These are phyloP conservation scores for Sinosuthora webbiana DNA, from an alignment of 2,113 vertebrate genomes.

Conservation along the genomic window DNA sequence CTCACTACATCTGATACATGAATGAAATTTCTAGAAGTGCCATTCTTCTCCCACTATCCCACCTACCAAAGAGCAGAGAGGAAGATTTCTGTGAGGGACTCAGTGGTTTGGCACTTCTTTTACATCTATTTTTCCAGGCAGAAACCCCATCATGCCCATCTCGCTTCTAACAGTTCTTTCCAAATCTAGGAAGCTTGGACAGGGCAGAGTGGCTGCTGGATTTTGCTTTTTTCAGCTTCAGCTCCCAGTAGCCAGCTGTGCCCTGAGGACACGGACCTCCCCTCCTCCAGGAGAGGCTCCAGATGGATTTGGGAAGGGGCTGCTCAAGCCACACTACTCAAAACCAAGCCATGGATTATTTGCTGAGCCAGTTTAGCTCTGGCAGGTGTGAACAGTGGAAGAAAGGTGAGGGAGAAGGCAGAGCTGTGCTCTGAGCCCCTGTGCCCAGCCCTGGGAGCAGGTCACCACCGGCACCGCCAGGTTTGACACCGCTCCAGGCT, in stretches of 20 bases:
- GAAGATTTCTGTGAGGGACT: neutral
- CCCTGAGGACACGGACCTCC: fast-evolving
- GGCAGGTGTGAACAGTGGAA: neutral
- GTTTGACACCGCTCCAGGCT: neutral
- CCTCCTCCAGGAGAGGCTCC: neutral
- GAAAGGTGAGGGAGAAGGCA: neutral
- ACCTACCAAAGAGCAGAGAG: neutral
- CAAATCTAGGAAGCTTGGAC: neutral
- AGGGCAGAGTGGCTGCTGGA: neutral
- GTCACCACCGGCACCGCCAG: neutral
- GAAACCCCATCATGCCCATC: neutral
- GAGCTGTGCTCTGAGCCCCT: neutral
- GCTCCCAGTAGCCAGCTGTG: neutral
- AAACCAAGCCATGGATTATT: neutral
- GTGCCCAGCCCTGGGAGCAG: neutral
- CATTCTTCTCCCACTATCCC: neutral
- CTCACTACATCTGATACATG: neutral
- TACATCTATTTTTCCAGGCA: neutral
- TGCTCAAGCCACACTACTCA: neutral
- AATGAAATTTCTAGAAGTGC: neutral
- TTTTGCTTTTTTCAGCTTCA: neutral
- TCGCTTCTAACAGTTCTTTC: neutral
- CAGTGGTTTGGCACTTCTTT: neutral
- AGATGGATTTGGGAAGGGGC: neutral
- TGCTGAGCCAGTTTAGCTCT: neutral